Base-by-base conservation (phyloP, 2,113 vertebrate genomes). In the Orthonyx spaldingii region DNA sequence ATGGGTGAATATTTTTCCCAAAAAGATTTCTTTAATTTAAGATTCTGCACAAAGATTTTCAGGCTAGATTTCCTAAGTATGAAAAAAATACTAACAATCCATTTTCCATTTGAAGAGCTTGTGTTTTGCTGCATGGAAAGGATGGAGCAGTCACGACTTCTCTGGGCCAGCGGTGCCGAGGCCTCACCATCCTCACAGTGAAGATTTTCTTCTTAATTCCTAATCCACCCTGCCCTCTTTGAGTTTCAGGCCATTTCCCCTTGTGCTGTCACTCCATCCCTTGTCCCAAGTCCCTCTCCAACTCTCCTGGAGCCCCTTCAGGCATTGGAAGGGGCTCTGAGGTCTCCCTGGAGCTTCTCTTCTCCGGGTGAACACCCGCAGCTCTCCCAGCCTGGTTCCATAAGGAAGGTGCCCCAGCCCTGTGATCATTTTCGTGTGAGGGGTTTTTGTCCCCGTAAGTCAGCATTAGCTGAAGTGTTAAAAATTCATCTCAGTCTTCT, bases 161-260 rank as follows among this genome's bases (percentile, higher is more conserved):
- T 78, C 28, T 47, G 46, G 15, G 28, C 16, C 33, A 39, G 0
- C 0, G 0, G 8, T 49, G 42, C 42, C 35, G 49, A 39, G 10
- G 19, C 24, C 42, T 65, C 71, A 32, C 27, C 44, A 33, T 49
- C 26, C 53, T 86, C 33, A 44, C 22, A 37, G 11, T 6, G 27
- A 68, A 44, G 27, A 50, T 68, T 35, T 77, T 44, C 30, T 35
- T 35, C 21, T 68, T 37, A 37, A 44, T 22, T 33, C 33, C 37
- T 27, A 4, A 68, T 37, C 4, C 44, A 44, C 9, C 22, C 32
- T 50, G 47, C 19, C 8, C 33, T 55, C n/a, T 70, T 46, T 28
- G 64, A 33, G 33, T 78, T 19, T n/a, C 33, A 33, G 8, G 15
- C 23, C 22, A 33, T 46, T 70, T 10, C 55, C 13, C 23, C 19